Percentiles rank a stretch among this genome's conserved stretches.
Conservation (phyloP, 1,140 invertebrate species). For the Conus betulinus region DNA sequence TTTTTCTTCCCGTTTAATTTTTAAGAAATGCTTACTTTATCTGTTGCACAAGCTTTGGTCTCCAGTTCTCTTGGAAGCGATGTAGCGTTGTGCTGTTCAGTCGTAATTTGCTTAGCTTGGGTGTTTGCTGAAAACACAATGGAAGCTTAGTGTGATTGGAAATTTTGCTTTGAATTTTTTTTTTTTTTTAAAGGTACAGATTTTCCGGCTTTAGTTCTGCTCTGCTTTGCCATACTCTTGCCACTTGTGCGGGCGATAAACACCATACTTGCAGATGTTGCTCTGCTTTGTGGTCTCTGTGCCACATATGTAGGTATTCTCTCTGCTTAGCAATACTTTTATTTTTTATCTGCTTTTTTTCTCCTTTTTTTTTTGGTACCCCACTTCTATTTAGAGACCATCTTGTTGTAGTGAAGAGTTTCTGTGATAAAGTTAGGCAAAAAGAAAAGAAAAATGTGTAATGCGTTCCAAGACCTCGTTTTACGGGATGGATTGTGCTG, state of each 20-base stretch:
- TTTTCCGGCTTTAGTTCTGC: neutral
- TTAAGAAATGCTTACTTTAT: too few relatives aligned
- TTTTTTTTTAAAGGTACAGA: neutral
- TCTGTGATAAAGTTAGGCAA: neutral
- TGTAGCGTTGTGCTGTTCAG: too few relatives aligned
- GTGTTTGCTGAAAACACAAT: neutral
- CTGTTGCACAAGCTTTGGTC: too few relatives aligned
- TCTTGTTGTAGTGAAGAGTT: neutral
- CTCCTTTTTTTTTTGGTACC: neutral
- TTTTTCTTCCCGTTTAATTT: neutral
- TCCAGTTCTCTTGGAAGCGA: too few relatives aligned
- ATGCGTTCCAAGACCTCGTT: neutral
- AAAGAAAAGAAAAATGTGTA: neutral
- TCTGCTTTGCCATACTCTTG: neutral
- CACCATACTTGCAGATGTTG: neutral
- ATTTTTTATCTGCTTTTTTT: too few relatives aligned
- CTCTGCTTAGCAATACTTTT: constrained; percentile 1
- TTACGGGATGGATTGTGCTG: neutral
- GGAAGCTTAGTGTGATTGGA: neutral
- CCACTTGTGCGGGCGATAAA: neutral
- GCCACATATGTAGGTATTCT: neutral
- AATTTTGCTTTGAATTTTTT: neutral
- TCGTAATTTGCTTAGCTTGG: too few relatives aligned
- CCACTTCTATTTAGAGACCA: neutral
- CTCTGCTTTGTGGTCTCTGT: neutral